Base-by-base conservation (phyloP, 2,888 invertebrate species). In the Drosophila prolongata region DNA sequence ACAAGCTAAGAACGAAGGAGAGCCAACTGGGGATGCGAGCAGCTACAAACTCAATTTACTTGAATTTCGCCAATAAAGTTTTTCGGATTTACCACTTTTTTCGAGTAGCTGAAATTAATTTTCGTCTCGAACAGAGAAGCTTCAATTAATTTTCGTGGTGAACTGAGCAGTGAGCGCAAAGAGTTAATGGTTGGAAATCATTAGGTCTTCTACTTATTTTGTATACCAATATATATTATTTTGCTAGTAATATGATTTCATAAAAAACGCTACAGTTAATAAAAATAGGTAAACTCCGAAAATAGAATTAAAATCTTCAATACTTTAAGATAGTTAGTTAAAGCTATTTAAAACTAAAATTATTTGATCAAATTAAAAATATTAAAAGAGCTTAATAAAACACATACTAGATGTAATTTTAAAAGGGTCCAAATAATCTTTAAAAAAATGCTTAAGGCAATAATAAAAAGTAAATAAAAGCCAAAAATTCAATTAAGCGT, bases 91-190 rank as follows among this genome's bases (percentile, higher is more conserved):
- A 16, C 14, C 35, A 46, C 24, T 47, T 56, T 61, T 78, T 70
- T 67, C 3, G 14, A 34, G n/a, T 11, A 46, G 74, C 69, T 56
- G 62, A 66, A 69, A 77, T 74, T 74, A 77, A 79, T 79, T 78
- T 30, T 30, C 30, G 30, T 30, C 30, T 30, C 30, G 8, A 30
- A 30, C 30, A 30, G 30, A 30, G 34, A 4, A 34, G 46, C 37
- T 46, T 3, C 60, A 69, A 77, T 74, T 74, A 77, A 79, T 79
- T 78, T 30, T 30, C 30, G 30, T 30, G 2, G 2, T 8, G 8
- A 30, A 30, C 9, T 8, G 30, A 30, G 34, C 11, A 34, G 46
- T 37, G 38, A 37, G 24, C 24, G 24, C 4, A 11, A 37, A 16
- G 9, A 30, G 61, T 52, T 11, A 35, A 4, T 35, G 9, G 10